phyloP scores from a whole-genome alignment of 64 coral and sea anemone species.

The Actinia equina region DNA sequence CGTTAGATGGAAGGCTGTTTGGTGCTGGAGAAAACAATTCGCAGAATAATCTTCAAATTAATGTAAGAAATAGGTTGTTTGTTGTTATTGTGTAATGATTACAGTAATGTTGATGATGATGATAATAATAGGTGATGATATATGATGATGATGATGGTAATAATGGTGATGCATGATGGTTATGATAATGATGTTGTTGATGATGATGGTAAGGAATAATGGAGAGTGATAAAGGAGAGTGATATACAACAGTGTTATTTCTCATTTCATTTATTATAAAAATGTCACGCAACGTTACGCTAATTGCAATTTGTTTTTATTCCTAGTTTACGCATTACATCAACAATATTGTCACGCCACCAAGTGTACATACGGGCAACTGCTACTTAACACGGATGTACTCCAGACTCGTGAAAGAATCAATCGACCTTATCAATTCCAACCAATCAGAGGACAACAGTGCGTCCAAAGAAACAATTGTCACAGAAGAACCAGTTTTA shows the following conservation, averaged over 20 bases:
- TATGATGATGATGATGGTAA: not conserved
- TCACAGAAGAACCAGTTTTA: constrained; percentile 27
- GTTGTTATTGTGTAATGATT: not conserved
- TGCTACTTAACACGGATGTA: constrained; percentile 88
- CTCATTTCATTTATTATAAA: too few species aligned
- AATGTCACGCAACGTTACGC: not conserved
- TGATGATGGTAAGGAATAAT: too few species aligned
- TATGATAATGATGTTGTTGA: not conserved
- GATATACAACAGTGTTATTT: not conserved
- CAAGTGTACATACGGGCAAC: constrained; percentile 86
- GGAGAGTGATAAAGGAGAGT: too few species aligned
- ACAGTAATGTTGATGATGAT: not conserved
- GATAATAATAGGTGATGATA: not conserved
- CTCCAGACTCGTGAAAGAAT: constrained; percentile 72
- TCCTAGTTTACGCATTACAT: constrained; percentile 55
- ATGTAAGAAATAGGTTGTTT: constrained; percentile 37
- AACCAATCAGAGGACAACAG: constrained; percentile 1
- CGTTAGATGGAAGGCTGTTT: constrained; percentile 63
- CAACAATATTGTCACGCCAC: constrained; percentile 49
- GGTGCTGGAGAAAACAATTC: constrained; percentile 34
- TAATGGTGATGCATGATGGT: not conserved
- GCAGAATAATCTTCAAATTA: constrained; percentile 31
- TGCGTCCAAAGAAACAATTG: constrained; percentile 8
- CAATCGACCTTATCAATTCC: constrained; percentile 48
- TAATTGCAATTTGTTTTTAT: not conserved